phyloP scores from a whole-genome alignment of 2,888 invertebrate genomes.

The Arctia plantaginis region DNA sequence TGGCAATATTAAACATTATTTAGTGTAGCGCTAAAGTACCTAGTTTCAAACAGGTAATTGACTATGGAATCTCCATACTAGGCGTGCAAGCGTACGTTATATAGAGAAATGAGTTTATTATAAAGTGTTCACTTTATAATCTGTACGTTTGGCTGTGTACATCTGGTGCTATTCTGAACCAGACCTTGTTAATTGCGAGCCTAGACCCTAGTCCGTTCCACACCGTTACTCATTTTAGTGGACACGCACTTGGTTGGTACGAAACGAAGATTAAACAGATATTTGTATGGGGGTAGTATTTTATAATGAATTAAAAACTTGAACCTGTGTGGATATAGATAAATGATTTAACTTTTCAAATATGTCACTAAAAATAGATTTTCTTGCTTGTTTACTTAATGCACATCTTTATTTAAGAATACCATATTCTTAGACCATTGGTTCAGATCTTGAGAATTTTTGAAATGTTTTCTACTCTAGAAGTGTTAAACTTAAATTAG shows the following conservation, averaged over 20 bases:
- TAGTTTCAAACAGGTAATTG: conserved; percentile 38
- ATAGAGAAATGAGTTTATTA: conserved; percentile 35
- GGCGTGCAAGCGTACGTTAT: conserved; percentile 27
- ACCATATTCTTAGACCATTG: not conserved
- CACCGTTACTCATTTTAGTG: conserved; percentile 67
- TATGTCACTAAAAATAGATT: not conserved
- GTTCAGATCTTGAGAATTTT: conserved; percentile 12
- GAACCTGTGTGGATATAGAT: not conserved
- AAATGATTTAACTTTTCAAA: not conserved
- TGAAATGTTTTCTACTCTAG: conserved; percentile 16
- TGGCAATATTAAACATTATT: conserved; percentile 28
- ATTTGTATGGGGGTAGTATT: conserved; percentile 3
- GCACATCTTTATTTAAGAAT: not conserved
- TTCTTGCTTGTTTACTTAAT: not conserved
- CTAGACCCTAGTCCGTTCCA: conserved; percentile 56
- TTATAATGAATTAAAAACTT: not conserved
- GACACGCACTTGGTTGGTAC: conserved; percentile 37
- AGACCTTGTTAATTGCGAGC: conserved; percentile 71
- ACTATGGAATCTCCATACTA: conserved; percentile 26
- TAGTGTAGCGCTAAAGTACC: conserved; percentile 35
- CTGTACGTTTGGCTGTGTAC: conserved; percentile 34
- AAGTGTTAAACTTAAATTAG: conserved; percentile 53
- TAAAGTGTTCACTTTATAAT: conserved; percentile 42
- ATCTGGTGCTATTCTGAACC: conserved; percentile 64
- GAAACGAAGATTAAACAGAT: conserved; percentile 5